Conservation (phyloP, 2,888 invertebrate genomes). For the Liopterus haemorrhoidalis region DNA sequence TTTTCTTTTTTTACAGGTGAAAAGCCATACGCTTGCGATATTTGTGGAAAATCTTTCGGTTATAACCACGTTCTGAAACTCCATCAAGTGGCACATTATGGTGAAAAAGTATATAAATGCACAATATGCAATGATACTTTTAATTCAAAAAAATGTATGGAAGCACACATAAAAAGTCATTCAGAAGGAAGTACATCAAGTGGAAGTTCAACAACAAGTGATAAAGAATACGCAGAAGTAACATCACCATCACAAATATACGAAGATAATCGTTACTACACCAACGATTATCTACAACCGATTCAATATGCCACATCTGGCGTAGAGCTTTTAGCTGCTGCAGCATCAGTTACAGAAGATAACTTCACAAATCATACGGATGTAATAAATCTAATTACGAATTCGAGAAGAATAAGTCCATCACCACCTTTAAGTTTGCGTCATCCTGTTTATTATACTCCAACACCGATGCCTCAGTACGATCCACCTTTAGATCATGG, state of each 20-base stretch:
- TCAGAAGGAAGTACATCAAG: too few species aligned
- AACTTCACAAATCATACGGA: constrained; percentile 35
- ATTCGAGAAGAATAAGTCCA: constrained; percentile 22
- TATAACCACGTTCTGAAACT: constrained; percentile 87
- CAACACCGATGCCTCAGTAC: constrained; percentile 37
- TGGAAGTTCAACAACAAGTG: constrained; percentile 10
- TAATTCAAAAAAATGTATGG: constrained; percentile 85
- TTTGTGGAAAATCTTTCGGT: constrained; percentile 84
- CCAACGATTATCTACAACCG: constrained; percentile 34
- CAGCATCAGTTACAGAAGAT: constrained; percentile 40
- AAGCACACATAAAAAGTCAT: constrained; percentile 77
- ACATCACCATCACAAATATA: constrained; percentile 4
- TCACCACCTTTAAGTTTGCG: constrained; percentile 27
- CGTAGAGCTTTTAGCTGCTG: constrained; percentile 45
- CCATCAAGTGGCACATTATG: constrained; percentile 85
- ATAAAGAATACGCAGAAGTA: constrained; percentile 19
- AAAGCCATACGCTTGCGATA: constrained; percentile 85
- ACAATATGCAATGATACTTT: constrained; percentile 88
- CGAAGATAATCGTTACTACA: constrained; percentile 38
- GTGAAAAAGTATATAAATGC: constrained; percentile 88
- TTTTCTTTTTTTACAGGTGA: too few species aligned
- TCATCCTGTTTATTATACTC: constrained; percentile 40
- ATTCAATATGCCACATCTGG: constrained; percentile 35
- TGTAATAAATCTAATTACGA: constrained; percentile 41
- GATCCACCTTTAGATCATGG: constrained; percentile 45